Percentiles rank a stretch among this genome's conserved stretches.
Evolutionary conservation across 2,888 invertebrate genomes (phyloP).

Genomic region (Drosophila koepferae): DNA sequence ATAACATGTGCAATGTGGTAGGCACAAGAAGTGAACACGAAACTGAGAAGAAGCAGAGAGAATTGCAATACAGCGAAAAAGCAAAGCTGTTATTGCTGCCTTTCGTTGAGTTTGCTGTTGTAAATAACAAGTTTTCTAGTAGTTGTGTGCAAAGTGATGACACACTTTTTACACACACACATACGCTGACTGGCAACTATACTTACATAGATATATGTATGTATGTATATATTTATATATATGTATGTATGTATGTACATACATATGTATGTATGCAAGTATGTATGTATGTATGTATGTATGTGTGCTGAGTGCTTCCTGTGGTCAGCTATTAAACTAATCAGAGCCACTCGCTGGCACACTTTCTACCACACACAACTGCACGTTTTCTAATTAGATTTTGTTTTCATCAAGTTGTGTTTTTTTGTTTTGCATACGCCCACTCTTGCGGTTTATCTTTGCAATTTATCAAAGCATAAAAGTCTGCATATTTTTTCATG

Average conservation of each 20-base stretch:
- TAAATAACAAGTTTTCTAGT: constrained; percentile 75
- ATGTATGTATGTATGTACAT: background rate
- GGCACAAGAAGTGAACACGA: constrained; percentile 39
- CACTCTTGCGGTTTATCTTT: constrained; percentile 53
- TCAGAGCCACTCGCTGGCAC: constrained; percentile 38
- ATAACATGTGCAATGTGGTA: constrained; percentile 44
- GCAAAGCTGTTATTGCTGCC: constrained; percentile 35
- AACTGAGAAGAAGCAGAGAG: constrained; percentile 25
- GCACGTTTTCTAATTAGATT: constrained; percentile 73
- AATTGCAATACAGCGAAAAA: constrained; percentile 41
- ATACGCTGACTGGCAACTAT: constrained; percentile 30
- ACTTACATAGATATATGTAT: background rate
- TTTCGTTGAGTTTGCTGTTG: constrained; percentile 44
- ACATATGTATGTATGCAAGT: too few species aligned
- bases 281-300: constrained; percentile 3
- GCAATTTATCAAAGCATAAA: constrained; percentile 71
- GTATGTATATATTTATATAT: background rate
- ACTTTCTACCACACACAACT: constrained; percentile 48
- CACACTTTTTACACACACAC: constrained; percentile 60
- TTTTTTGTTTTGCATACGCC: constrained; percentile 52
- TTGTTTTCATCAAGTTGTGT: constrained; percentile 31
- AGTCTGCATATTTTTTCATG: constrained; percentile 37
- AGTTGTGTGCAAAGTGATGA: constrained; percentile 73
- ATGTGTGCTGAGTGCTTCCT: constrained; percentile 40
- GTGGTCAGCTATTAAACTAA: constrained; percentile 40